Conservation (phyloP, 1,140 invertebrate species). For the Cherax quadricarinatus region DNA sequence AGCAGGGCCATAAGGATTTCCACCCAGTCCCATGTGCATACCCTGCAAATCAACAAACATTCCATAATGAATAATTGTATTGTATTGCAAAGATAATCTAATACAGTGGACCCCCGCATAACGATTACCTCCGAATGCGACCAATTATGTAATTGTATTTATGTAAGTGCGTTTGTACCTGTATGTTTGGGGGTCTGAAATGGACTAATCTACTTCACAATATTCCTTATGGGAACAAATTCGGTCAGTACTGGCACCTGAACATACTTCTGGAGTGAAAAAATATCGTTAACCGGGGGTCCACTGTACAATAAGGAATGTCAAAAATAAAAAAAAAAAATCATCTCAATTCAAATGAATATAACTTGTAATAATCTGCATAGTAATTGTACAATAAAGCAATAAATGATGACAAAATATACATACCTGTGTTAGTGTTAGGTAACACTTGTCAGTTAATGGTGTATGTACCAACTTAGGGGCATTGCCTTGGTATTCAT, state of each 20-base stretch:
- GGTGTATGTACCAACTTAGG: conserved; percentile 94
- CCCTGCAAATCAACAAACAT: conserved; percentile 79
- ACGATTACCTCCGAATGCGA: too few relatives aligned
- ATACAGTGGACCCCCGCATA: too few relatives aligned
- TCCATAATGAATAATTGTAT: not conserved
- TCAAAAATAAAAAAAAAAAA: not conserved
- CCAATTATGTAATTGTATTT: too few relatives aligned
- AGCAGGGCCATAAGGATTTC: conserved; percentile 99
- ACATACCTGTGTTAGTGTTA: conserved; percentile 89
- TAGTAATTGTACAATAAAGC: not conserved
- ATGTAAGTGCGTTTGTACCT: too few relatives aligned
- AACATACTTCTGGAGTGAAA: too few relatives aligned
- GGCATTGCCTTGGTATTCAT: conserved; percentile 97
- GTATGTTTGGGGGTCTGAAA: too few relatives aligned
- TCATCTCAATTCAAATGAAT: not conserved
- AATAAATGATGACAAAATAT: not conserved
- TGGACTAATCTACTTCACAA: too few relatives aligned
- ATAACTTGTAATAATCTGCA: not conserved
- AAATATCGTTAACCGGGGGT: too few relatives aligned
- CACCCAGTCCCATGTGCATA: conserved; percentile 96
- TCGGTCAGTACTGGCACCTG: too few relatives aligned
- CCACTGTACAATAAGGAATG: too few relatives aligned
- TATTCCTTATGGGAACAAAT: too few relatives aligned
- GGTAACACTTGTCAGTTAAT: conserved; percentile 96
- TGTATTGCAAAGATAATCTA: not conserved